Conservation (phyloP, 2,113 vertebrate genomes). For the Paratilapia polleni region DNA sequence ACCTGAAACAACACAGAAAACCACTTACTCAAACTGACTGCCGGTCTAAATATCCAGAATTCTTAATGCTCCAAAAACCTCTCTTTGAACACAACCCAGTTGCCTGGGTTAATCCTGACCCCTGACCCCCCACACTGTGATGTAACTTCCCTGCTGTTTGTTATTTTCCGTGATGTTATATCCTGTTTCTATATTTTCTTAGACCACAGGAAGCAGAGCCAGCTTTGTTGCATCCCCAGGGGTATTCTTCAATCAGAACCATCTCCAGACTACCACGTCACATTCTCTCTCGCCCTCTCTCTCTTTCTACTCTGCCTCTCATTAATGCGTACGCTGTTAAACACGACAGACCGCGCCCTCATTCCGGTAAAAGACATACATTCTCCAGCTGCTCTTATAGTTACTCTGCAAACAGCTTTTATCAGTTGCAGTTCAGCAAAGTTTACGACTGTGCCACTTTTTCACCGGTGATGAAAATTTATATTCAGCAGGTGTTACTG, state of each 20-base stretch:
- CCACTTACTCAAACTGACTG: neutral
- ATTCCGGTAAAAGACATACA: neutral
- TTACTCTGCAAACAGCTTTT: constrained; percentile 29
- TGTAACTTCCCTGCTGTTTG: constrained; percentile 58
- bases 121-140: constrained; percentile 47
- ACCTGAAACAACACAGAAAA: neutral
- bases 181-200: constrained; percentile 75
- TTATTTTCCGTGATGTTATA: constrained; percentile 73
- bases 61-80: constrained; percentile 1
- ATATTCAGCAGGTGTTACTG: constrained; percentile 31
- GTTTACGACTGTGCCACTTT: constrained; percentile 29
- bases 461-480: neutral
- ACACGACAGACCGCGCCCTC: neutral
- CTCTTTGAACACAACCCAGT: constrained; percentile 14
- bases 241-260: constrained; percentile 56
- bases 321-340: neutral
- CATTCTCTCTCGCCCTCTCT: constrained; percentile 11
- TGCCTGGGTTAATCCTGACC: constrained; percentile 48
- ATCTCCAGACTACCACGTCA: constrained; percentile 50
- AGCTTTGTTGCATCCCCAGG: constrained; percentile 51
- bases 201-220: constrained; percentile 66
- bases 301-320: neutral
- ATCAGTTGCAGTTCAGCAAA: constrained; percentile 13
- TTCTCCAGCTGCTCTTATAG: constrained; percentile 44
- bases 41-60: neutral